Evolutionary conservation across 1,140 invertebrate genomes (phyloP), one percentile per base, ranked within the genome.

Genomic region (Drosophila orena): DNA sequence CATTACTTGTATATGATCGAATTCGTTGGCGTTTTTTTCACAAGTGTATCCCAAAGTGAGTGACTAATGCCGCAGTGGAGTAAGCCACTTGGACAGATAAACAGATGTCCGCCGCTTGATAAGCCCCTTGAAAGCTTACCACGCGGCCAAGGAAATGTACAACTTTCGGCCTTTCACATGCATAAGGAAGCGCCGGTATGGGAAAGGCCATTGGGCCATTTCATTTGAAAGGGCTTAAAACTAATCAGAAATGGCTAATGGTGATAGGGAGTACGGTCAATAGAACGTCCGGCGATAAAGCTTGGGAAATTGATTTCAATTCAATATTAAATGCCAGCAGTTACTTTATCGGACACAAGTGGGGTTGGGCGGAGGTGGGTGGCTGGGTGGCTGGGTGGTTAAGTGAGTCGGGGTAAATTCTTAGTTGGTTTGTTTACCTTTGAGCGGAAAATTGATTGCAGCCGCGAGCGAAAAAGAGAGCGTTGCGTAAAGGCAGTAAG

Each of bases 341-440:
- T 34, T 44, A 44, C 27, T 20, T 40, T 50, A 72, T 58, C n/a
- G 22, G 30, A 10, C 6, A 10, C n/a, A 52, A 35, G 22, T 49
- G 38, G 8, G 40, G n/a, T 5, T 22, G 30, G 20, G 5, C 2
- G n/a, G 24, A 11, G 11, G 30, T 11, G 24, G 24, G 24, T 24
- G 22, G 22, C 22, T 24, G 27, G 22, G 40, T 38, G 15, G 66
- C 37, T 7, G 24, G 34, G 20, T 2, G 12, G 42, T 59, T 61
- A 42, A 58, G 15, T 34, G 37, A 30, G 38, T 3, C 55, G 22
- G 42, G 58, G 49, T 37, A 14, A 20, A 40, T 55, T 46, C 30
- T 46, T 27, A 27, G 54, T 44, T 44, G 54, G 74, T 81, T 81
- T 81, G 79, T 81, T 81, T 81, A 81, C 79, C 59, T 74, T 74